Evolutionary conservation across 1,140 invertebrate genomes (phyloP), one percentile per base, ranked within the genome.

Genomic region (Periplaneta americana): DNA sequence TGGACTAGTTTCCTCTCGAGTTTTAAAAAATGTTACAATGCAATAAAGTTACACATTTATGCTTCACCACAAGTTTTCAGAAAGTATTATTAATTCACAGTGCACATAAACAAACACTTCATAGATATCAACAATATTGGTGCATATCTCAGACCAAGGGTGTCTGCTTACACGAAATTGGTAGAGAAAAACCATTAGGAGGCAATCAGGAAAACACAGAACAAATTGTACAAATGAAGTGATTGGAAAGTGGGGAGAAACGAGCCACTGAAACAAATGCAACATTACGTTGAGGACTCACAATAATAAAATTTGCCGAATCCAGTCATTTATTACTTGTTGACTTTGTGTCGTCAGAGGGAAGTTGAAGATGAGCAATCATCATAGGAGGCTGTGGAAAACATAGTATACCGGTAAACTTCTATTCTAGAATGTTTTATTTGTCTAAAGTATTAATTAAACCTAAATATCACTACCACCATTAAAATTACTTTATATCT

Each of bases 341-440:
- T 66, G 48, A 66, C 48, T 66, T 66, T 28, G 48, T 28, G 48
- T 66, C 22, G 35, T 78, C 76, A 78, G 34, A 78, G 76, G 34
- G 76, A 78, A 78, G 76, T 78, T 78, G 76, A 78, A 35, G 76
- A 78, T 39, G 76, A 78, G 76, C 76, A 78, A 78, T 78, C 76
- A 36, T 78, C 76, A 78, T 78, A 78, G 17, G 76, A 78, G 37
- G 76, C 76, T 78, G 76, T 78, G 76, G 35, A 78, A 78, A 78
- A 39, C 37, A 31, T 22, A 39, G 36, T 35, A 36, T 37, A 36
- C 35, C 28, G 76, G 22, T 36, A n/a, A 48, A 22, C 6, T 15
- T 48, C 39, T 48, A n/a, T n/a, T n/a, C n/a, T 48, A 22, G 39
- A 0, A 5, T 48, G n/a, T 66, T 66, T 9, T 66, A n/a, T 9